Evolutionary conservation across 2,888 invertebrate genomes (phyloP).

Genomic region (Ichneumoninae sp.): DNA sequence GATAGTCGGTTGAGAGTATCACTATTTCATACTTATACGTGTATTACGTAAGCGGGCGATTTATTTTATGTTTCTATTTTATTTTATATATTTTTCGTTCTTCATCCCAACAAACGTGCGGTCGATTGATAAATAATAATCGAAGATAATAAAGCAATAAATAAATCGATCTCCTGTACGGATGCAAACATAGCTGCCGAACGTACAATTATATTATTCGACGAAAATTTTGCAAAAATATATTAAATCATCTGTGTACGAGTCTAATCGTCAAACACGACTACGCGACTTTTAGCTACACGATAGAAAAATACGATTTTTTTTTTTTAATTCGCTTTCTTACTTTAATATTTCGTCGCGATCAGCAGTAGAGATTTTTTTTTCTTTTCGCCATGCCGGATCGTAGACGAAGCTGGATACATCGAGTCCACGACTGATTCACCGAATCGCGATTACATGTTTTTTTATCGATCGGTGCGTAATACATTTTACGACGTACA

Average conservation of each 20-base stretch:
- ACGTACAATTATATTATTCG: constrained; percentile 20
- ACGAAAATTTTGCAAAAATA: constrained; percentile 50
- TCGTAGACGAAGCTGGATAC: constrained; percentile 27
- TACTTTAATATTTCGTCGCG: constrained; percentile 27
- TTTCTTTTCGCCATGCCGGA: neutral
- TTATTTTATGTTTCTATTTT: constrained; percentile 6
- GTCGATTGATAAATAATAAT: constrained; percentile 52
- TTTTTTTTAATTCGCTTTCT: constrained; percentile 27
- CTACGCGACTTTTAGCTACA: constrained; percentile 62
- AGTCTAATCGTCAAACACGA: constrained; percentile 50
- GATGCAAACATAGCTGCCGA: neutral
- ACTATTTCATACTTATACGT: neutral
- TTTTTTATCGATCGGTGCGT: constrained; percentile 10
- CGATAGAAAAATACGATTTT: constrained; percentile 74
- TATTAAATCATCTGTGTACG: constrained; percentile 46
- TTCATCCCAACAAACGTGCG: constrained; percentile 23
- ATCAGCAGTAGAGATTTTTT: constrained; percentile 8
- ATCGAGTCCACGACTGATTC: constrained; percentile 5
- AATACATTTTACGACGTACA: constrained; percentile 21
- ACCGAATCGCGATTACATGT: constrained; percentile 3
- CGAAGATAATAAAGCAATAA: constrained; percentile 22
- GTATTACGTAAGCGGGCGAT: constrained; percentile 22
- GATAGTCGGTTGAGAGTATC: neutral
- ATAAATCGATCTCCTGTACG: constrained; percentile 24
- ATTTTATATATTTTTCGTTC: neutral